Percentiles rank a stretch among this genome's conserved stretches.
phyloP scores from a whole-genome alignment of 1,140 invertebrate genomes.

The Probaryconus sp. region DNA sequence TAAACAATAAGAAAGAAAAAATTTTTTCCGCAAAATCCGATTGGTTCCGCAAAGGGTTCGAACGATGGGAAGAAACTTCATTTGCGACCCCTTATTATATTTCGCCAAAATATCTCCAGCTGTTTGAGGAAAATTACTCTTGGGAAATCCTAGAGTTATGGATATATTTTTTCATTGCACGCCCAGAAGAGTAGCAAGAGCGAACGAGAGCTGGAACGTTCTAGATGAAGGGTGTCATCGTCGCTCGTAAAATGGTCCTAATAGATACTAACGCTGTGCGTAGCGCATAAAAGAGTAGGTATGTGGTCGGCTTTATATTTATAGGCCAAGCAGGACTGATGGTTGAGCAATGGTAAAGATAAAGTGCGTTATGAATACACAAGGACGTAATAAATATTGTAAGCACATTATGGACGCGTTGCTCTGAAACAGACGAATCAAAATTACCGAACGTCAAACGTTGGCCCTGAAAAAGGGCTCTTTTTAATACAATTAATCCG shows the following conservation, averaged over 20 bases:
- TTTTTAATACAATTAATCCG: conserved; percentile 4
- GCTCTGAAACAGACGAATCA: neutral
- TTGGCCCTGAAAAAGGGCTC: too few species aligned
- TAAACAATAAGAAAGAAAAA: conserved; percentile 1
- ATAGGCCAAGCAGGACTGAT: conserved; percentile 29
- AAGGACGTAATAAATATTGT: conserved; percentile 43
- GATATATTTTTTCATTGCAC: conserved; percentile 11
- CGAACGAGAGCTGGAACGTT: neutral
- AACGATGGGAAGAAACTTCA: conserved; percentile 6
- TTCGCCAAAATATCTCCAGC: conserved; percentile 17
- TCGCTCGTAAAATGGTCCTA: conserved; percentile 40
- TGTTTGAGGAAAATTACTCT: conserved; percentile 27
- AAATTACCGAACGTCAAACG: neutral
- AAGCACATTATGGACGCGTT: conserved; percentile 16
- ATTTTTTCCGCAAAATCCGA: conserved; percentile 11
- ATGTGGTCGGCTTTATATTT: conserved; percentile 53
- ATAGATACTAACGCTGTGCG: conserved; percentile 25
- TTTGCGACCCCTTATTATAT: conserved; percentile 3
- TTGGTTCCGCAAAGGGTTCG: conserved; percentile 4
- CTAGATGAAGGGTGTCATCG: conserved; percentile 39
- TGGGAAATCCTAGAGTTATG: conserved; percentile 42
- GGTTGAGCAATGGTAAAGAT: conserved; percentile 31
- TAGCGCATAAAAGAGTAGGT: conserved; percentile 40
- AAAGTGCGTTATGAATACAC: conserved; percentile 39
- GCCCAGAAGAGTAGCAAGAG: conserved; percentile 5